Evolutionary conservation across 2,113 vertebrate species (phyloP), one percentile per base, ranked within the genome.

Genomic region (Syrmaticus mikado): DNA sequence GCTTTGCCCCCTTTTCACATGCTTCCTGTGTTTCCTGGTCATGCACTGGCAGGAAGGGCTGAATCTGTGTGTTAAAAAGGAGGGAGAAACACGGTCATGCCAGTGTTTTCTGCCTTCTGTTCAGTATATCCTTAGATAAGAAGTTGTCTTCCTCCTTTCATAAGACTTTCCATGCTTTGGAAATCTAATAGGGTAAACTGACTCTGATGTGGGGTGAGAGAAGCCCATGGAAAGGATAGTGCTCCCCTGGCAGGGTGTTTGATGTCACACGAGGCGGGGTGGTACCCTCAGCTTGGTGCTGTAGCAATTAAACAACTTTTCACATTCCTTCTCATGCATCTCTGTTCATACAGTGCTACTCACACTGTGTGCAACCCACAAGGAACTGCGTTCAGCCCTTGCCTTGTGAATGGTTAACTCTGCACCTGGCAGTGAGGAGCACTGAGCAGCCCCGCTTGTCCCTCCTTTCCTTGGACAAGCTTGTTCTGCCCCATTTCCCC

Each of bases 111-210:
- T 78, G 67, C 46, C 68, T 87, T 70, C 32, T 19, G 62, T 74
- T 45, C 65, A 88, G 30, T 52, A 83, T 73, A 58, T 70, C 27
- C 55, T 36, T 88, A 95, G 73, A 57, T 93, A 75, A 84, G 94
- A 87, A 93, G 48, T 40, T 41, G 38, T 8, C 60, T 87, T 85
- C 82, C 68, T 92, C 50, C 76, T 77, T 78, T 50, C 81, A 48
- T 67, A 64, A 95, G 85, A 94, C 30, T 96, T 97, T 97, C 90
- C 89, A 72, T 83, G 70, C 70, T 92, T 80, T 65, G 32, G 95
- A 95, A 96, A 95, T 92, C 77, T 92, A 95, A 95, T 95, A 95
- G 83, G 89, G 97, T 97, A 96, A 96, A 73, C 74, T 95, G 95
- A 97, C 89, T 93, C 97, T 96, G 83, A 81, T 93, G 79, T 94